phyloP scores from a whole-genome alignment of 2,113 vertebrate genomes.

The Equus quagga region DNA sequence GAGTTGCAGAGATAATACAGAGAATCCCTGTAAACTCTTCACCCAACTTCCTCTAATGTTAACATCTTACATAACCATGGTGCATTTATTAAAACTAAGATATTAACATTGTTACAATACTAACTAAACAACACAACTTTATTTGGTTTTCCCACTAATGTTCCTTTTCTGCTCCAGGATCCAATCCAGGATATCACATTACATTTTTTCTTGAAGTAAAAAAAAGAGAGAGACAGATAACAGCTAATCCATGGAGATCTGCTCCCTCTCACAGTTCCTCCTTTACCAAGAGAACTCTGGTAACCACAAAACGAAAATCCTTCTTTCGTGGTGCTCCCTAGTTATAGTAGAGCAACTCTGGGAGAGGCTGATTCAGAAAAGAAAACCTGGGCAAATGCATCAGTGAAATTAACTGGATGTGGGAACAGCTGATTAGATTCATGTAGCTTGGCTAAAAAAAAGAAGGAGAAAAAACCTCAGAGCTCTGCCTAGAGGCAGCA shows the following conservation, averaged over 20 bases:
- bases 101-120: neutral
- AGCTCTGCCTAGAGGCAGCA: neutral
- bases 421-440: neutral
- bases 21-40: neutral
- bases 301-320: neutral
- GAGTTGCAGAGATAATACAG: neutral
- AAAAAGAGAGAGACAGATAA: neutral
- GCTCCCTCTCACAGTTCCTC: neutral
- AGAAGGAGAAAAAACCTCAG: neutral
- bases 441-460: neutral
- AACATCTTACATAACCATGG: neutral
- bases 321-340: neutral
- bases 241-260: neutral
- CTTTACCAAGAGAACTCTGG: constrained; percentile 21
- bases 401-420: constrained; percentile 18
- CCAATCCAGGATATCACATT: neutral
- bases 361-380: neutral
- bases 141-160: neutral
- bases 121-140: constrained; percentile 42
- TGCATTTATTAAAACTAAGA: constrained; percentile 42
- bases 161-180: constrained; percentile 3
- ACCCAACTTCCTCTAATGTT: neutral
- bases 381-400: neutral
- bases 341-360: neutral
- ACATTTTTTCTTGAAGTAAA: neutral